Percentiles rank a stretch among this genome's conserved stretches.
Evolutionary conservation across 2,797 vertebrate genomes (phyloP).

Genomic region (Picus viridis): DNA sequence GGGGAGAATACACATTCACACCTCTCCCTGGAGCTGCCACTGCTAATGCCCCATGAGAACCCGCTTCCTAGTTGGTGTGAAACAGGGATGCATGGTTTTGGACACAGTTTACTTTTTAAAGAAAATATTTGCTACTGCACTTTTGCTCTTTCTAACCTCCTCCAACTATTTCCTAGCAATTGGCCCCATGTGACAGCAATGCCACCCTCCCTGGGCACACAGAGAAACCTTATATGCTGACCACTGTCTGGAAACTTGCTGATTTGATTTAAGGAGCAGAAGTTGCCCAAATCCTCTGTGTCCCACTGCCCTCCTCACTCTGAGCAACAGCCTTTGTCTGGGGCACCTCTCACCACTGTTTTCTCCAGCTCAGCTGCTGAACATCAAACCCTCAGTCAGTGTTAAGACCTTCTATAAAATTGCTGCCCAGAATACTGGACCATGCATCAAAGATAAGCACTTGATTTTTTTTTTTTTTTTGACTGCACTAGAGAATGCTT

Average conservation of each 20-base stretch:
- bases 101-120: background rate
- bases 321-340: background rate
- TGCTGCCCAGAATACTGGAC: background rate
- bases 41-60: background rate
- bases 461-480: slow-evolving; percentile 13
- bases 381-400: background rate
- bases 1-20: accelerated
- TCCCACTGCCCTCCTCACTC: background rate
- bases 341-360: background rate
- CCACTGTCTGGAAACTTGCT: slow-evolving; percentile 9
- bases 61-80: background rate
- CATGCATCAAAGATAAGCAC: slow-evolving; percentile 6
- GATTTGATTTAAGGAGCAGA: slow-evolving; percentile 23
- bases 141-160: slow-evolving; percentile 12
- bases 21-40: background rate
- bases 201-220: background rate
- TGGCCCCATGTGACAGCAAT: background rate
- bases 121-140: background rate
- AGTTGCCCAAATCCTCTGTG: slow-evolving; percentile 1
- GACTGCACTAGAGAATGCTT: slow-evolving; percentile 26
- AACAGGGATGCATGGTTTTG: background rate
- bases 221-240: slow-evolving; percentile 15
- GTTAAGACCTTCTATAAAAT: slow-evolving; percentile 21
- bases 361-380: background rate
- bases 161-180: background rate